Evolutionary conservation across 2,797 vertebrate species (phyloP).

Genomic region (Aplochiton taeniatus): DNA sequence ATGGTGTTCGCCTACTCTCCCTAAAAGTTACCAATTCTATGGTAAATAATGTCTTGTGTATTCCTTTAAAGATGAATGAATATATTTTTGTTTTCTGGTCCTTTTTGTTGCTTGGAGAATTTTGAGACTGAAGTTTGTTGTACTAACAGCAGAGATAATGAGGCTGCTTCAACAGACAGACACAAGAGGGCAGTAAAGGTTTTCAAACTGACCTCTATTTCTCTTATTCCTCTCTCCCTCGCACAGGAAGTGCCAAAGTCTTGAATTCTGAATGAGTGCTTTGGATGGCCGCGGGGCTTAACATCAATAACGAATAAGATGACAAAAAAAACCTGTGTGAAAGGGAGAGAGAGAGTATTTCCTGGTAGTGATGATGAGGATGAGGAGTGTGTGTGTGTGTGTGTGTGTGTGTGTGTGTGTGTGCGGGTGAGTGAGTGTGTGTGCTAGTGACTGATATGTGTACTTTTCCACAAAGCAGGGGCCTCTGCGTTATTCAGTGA

Average conservation of each 20-base stretch:
- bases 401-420: too few species aligned
- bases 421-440: conserved; percentile 7
- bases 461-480: conserved; percentile 26
- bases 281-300: conserved; percentile 23
- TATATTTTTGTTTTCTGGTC: neutral
- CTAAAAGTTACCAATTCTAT: neutral
- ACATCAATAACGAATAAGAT: conserved; percentile 22
- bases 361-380: conserved; percentile 37
- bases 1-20: too few species aligned
- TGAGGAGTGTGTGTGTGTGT: too few species aligned
- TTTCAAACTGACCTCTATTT: conserved; percentile 12
- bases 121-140: neutral
- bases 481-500: conserved; percentile 33
- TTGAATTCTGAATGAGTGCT: conserved; percentile 17
- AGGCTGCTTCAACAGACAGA: conserved; percentile 4
- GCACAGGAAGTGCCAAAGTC: conserved; percentile 5
- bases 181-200: conserved; percentile 65
- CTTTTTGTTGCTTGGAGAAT: neutral
- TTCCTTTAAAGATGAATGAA: too few species aligned
- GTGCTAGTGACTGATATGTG: conserved; percentile 19
- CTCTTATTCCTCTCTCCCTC: neutral
- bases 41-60: too few species aligned
- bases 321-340: neutral
- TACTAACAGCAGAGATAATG: neutral
- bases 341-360: conserved; percentile 11